Conservation (phyloP, 2,888 invertebrate genomes). For the Scrobipalpa costella region DNA sequence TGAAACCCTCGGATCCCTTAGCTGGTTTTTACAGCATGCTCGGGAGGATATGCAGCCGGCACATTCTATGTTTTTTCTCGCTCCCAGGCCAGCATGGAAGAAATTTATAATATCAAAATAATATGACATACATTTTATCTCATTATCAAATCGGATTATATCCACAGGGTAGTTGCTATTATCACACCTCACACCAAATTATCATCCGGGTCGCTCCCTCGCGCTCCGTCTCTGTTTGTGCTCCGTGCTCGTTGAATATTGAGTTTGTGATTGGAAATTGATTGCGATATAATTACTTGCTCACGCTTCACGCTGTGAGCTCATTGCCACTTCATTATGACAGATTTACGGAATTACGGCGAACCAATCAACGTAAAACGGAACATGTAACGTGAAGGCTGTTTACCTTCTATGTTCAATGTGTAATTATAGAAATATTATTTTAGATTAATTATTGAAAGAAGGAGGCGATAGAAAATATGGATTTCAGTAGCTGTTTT, state of each 20-base stretch:
- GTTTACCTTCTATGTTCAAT: no score
- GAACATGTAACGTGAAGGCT: background rate
- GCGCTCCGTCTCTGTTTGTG: slow-evolving; percentile 1
- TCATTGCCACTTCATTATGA: background rate
- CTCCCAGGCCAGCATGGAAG: no score
- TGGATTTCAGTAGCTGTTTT: no score
- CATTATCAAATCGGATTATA: background rate
- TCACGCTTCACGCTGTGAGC: background rate
- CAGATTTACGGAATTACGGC: background rate
- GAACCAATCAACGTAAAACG: background rate
- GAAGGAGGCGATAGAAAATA: no score
- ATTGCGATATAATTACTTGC: slow-evolving; percentile 11
- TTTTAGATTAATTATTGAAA: no score
- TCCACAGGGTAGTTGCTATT: background rate
- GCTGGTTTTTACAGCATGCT: no score
- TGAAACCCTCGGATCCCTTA: no score
- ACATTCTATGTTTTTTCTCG: no score
- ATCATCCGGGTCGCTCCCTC: background rate
- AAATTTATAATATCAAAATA: no score
- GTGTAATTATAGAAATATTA: no score
- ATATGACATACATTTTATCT: background rate
- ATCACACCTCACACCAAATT: background rate
- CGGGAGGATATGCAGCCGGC: no score
- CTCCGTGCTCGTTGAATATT: slow-evolving; percentile 17
- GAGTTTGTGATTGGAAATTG: slow-evolving; percentile 13